Conservation (phyloP, 2,113 vertebrate species). For the Cyrtonyx montezumae region DNA sequence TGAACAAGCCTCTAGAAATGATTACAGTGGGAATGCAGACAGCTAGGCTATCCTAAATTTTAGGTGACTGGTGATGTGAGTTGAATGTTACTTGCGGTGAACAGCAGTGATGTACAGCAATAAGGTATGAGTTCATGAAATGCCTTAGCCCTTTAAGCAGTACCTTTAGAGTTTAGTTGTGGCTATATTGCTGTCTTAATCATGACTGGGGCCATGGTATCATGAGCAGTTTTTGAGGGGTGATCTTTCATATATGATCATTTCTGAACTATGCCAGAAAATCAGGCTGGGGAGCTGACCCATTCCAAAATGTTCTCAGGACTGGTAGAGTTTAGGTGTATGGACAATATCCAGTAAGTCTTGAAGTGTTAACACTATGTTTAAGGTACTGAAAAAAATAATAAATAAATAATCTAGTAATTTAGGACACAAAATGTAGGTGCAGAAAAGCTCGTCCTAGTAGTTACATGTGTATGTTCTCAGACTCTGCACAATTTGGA, state of each 20-base stretch:
- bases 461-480: background rate
- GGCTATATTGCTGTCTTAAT: background rate
- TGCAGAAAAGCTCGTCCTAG: background rate
- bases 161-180: background rate
- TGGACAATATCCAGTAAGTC: background rate
- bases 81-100: background rate
- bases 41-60: background rate
- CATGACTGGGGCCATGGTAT: fast-evolving
- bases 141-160: background rate
- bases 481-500: background rate
- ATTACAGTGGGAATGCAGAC: background rate
- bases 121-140: background rate
- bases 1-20: background rate
- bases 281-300: background rate
- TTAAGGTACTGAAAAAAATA: background rate
- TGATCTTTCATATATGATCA: background rate
- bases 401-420: background rate
- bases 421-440: background rate
- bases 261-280: background rate
- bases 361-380: background rate
- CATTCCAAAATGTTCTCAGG: fast-evolving
- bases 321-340: background rate
- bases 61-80: background rate
- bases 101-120: background rate
- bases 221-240: background rate